Evolutionary conservation across 2,797 vertebrate species (phyloP), one percentile per base, ranked within the genome.

Genomic region (Psittacula derbiana): DNA sequence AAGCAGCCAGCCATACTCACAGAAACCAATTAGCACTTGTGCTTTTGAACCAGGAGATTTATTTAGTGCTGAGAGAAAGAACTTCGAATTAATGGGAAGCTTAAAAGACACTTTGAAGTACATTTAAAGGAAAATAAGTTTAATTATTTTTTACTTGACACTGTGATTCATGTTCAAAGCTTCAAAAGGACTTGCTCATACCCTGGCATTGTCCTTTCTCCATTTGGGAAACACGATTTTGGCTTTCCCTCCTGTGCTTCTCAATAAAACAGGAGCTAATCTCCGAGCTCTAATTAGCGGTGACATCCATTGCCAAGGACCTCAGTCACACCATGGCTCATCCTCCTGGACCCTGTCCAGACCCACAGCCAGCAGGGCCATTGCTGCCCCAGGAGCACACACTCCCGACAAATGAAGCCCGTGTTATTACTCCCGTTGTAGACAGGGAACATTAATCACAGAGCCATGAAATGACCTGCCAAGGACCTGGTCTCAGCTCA

Each of bases 131-230:
- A 94, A 95, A 82, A 65, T 44, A 93, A 96, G 78, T 96, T 95
- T 95, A 95, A 95, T 96, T 97, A 95, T 91, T 97, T 94, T 90
- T 96, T 69, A 95, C 80, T 95, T 85, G 95, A 92, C 91, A 95
- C 71, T 94, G 87, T 94, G 94, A 90, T 96, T 95, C 91, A 92
- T 75, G 69, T 83, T 92, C 78, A 88, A 88, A 79, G 60, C 85
- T 87, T 96, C 92, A 74, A 86, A 94, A 91, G 95, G 92, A 84
- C 82, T 86, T 40, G 80, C 41, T 95, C 70, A 7, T 80, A 86
- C 50, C 58, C 80, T 41, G 62, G 33, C 23, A 55, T 47, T 74
- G 70, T 53, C 89, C 76, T 95, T 86, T 86, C 57, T 64, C 73
- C 71, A 23, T 82, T 94, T 25, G 53, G 88, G 80, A 93, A 91